Conservation (phyloP, 2,113 vertebrate species). For the Progne subis region DNA sequence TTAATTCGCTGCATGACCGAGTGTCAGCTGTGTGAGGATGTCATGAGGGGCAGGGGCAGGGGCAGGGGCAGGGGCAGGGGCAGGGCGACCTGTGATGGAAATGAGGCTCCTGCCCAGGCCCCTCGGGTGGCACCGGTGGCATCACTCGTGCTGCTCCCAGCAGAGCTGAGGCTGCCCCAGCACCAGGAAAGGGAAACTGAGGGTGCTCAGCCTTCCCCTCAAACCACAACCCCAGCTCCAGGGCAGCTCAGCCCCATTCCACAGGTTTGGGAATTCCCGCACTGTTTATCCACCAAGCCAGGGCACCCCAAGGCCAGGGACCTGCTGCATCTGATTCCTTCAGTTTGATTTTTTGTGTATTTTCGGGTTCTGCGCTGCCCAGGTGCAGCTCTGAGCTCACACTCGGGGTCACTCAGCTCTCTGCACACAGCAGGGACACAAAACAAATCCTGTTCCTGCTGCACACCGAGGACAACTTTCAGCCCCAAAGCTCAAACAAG, state of each 20-base stretch:
- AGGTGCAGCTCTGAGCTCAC: background rate
- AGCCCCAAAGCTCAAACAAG: too few species aligned
- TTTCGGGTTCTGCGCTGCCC: background rate
- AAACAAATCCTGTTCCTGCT: too few species aligned
- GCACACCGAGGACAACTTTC: too few species aligned
- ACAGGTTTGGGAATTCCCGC: background rate
- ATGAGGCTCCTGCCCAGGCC: background rate
- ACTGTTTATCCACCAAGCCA: accelerated
- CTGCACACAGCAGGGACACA: too few species aligned
- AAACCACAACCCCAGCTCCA: background rate
- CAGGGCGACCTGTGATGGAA: background rate
- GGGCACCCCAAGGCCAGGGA: background rate
- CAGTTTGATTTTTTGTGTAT: background rate
- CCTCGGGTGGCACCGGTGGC: background rate
- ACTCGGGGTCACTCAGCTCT: too few species aligned
- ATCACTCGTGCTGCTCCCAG: background rate
- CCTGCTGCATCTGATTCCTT: background rate
- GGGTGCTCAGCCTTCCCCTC: background rate
- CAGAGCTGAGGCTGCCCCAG: background rate
- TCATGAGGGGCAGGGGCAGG: background rate
- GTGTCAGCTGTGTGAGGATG: background rate
- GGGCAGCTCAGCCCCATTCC: background rate
- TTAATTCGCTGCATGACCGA: constrained; percentile 62
- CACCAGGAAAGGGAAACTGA: background rate
- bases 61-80: background rate